phyloP scores from a whole-genome alignment of 2,113 vertebrate species.

The Donacobius atricapilla region DNA sequence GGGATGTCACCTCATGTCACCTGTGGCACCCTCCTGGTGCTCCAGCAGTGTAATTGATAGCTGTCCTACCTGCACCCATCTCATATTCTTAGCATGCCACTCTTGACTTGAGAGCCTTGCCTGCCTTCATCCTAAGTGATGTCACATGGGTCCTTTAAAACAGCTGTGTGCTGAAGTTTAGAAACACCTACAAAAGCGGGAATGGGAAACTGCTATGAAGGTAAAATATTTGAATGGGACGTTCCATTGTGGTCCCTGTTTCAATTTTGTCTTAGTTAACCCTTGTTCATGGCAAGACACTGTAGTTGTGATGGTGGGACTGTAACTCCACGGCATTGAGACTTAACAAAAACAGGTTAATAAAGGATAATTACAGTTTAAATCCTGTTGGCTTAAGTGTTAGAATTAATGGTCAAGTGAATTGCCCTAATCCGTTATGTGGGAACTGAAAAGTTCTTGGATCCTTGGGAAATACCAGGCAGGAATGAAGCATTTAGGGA shows the following conservation, averaged over 20 bases:
- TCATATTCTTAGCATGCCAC: neutral
- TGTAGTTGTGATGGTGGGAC: neutral
- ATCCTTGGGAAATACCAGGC: neutral
- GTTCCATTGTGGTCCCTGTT: neutral
- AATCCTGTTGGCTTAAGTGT: neutral
- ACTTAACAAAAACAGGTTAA: neutral
- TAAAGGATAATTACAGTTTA: neutral
- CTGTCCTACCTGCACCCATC: neutral
- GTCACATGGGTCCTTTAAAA: neutral
- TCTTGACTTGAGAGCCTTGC: neutral
- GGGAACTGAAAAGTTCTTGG: neutral
- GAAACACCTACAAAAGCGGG: neutral
- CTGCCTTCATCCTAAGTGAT: neutral
- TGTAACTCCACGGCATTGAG: neutral
- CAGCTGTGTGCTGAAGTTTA: neutral
- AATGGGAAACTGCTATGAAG: neutral
- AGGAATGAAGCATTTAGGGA: neutral
- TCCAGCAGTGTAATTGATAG: neutral
- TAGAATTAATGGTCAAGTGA: neutral
- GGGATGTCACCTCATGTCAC: rapidly evolving
- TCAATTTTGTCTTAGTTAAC: neutral
- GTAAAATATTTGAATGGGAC: neutral
- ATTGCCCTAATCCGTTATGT: neutral
- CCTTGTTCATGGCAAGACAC: neutral
- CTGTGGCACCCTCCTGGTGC: neutral